Conservation (phyloP, 2,113 vertebrate genomes). For the Diadophis punctatus region DNA sequence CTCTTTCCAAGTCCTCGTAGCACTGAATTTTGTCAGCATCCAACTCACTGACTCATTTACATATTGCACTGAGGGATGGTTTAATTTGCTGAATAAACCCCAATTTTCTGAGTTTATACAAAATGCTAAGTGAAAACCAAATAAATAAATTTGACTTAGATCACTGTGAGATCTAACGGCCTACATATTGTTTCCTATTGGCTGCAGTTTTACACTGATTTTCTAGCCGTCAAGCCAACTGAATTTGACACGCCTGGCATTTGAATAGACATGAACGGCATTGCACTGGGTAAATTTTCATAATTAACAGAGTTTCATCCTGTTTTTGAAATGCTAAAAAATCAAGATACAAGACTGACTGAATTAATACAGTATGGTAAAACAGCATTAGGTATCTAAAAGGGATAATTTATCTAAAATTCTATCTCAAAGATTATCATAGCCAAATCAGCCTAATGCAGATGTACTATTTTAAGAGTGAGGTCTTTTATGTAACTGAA, state of each 20-base stretch:
- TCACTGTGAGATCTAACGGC: background rate
- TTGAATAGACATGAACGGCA: background rate
- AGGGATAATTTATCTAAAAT: background rate
- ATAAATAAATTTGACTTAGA: background rate
- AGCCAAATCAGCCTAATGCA: background rate
- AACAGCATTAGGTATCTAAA: background rate
- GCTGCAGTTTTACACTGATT: background rate
- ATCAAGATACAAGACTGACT: background rate
- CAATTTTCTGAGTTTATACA: background rate
- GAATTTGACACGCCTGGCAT: background rate
- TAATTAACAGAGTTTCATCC: background rate
- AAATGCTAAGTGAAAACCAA: background rate
- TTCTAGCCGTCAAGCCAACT: background rate
- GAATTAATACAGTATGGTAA: background rate
- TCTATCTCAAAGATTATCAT: background rate
- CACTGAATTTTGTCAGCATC: background rate
- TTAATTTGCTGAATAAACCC: background rate
- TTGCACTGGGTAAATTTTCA: background rate
- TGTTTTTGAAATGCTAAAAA: background rate
- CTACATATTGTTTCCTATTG: background rate
- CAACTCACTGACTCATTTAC: background rate
- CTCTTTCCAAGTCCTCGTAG: constrained; percentile 15
- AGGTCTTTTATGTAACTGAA: background rate
- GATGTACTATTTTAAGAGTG: background rate
- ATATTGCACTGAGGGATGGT: background rate